Conservation (phyloP, 1,140 invertebrate genomes). For the Solenopsis invicta region DNA sequence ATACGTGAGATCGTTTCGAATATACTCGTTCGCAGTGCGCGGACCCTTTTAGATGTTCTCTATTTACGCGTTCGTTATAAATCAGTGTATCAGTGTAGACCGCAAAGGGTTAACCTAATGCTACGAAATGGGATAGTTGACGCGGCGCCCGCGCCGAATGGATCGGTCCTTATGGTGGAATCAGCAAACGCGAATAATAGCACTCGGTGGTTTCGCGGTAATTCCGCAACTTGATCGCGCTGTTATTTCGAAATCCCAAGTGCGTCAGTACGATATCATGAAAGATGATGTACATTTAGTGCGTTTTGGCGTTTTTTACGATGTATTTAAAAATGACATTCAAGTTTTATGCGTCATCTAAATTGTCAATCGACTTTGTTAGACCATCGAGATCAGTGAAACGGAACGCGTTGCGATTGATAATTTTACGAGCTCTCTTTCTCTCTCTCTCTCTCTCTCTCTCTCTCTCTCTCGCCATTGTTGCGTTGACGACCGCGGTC, state of each 20-base stretch:
- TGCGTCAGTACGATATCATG: background rate
- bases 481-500: background rate
- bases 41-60: background rate
- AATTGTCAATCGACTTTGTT: background rate
- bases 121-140: conserved; percentile 32
- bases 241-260: conserved; percentile 34
- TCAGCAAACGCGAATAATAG: conserved; percentile 67
- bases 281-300: background rate
- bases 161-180: conserved; percentile 41
- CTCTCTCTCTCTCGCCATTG: background rate
- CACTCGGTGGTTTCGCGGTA: conserved; percentile 49
- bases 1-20: conserved; percentile 10
- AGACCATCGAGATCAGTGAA: background rate
- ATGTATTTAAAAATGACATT: background rate
- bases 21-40: background rate
- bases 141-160: conserved; percentile 32
- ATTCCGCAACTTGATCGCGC: conserved; percentile 63
- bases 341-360: background rate
- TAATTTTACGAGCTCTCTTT: conserved; percentile 17
- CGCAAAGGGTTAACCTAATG: conserved; percentile 47
- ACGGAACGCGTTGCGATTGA: background rate
- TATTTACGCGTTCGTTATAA: conserved; percentile 10
- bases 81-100: conserved; percentile 21
- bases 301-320: background rate
- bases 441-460: no score